Base-by-base conservation (phyloP, 37 sponge, comb jelly and placozoan species). In the Hormiphora californensis region DNA sequence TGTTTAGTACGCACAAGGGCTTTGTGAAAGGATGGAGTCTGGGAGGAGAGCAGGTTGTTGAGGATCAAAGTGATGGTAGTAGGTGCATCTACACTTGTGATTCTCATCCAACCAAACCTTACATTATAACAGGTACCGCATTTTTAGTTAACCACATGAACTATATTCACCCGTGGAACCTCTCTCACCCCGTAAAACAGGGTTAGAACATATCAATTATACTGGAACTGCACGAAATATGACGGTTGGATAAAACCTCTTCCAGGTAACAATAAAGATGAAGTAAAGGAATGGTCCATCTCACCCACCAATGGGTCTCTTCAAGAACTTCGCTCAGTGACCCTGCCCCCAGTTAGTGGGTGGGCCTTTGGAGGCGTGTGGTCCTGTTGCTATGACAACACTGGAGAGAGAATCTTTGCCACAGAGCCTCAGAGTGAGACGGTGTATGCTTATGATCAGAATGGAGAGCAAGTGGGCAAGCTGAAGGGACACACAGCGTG, bases 361-460 rank as follows among this genome's bases (percentile, higher is more conserved):
- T 73, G 81, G 81, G 81, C 81, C 23, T 73, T 43, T 19, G 81
- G 81, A 2, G 81, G 81, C 5, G 81, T 73, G n/a, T 73, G 81
- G 81, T 43, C 28, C 25, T 43, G 44, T 43, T 73, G 43, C 46
- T 43, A 46, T 73, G n/a, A 0, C 0, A 5, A 9, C n/a, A 39
- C 19, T 3, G 81, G 38, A 4, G 17, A 40, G 43, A 5, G 1
- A 23, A 36, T 65, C 19, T 73, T 43, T 46, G 40, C 46, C 38
- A 41, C 81, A 2, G 81, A 73, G 35, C 81, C 81, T 7, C 81
- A 73, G 36, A 28, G 30, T 73, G 46, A 73, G 81, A 73, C 46
- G 12, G 23, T 73, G 3, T 19, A 73, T 43, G 23, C 43, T 1
- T 73, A 41, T 17, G 44, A 33, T 2, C 7, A 73, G 81, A 30